A percentile compares a stretch with the other conserved stretches of the same genome.
Evolutionary conservation across 2,797 vertebrate genomes (phyloP).

Genomic region (Poeciliopsis paucimaculata): DNA sequence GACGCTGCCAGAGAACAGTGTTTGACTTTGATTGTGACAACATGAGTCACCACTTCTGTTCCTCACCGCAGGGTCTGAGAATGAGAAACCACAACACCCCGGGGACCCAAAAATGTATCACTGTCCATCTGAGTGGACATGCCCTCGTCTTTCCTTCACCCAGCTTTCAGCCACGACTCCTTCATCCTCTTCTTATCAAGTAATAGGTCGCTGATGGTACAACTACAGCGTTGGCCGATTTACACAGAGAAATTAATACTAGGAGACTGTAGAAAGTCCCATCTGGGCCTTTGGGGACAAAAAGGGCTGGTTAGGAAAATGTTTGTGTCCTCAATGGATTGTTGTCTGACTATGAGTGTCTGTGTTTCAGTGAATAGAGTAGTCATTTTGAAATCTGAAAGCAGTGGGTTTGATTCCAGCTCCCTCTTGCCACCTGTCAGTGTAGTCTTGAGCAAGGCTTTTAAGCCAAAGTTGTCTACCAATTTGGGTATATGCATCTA

Average conservation of each 20-base stretch:
- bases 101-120: conserved; percentile 37
- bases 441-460: not conserved
- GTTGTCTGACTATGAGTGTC: not conserved
- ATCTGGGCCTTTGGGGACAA: not conserved
- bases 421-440: not conserved
- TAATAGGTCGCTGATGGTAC: conserved; percentile 16
- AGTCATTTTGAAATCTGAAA: not conserved
- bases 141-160: conserved; percentile 30
- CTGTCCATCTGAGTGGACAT: conserved; percentile 29
- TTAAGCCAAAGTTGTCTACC: not conserved
- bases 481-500: no score
- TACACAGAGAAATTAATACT: not conserved
- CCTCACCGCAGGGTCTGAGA: conserved; percentile 38
- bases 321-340: not conserved
- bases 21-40: conserved; percentile 58
- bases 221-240: conserved; percentile 5
- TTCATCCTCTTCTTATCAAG: conserved; percentile 18
- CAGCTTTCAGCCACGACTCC: conserved; percentile 26
- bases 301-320: not conserved
- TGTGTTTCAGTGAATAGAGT: not conserved
- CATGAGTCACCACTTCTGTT: conserved; percentile 44
- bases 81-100: conserved; percentile 36
- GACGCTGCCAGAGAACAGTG: conserved; percentile 46
- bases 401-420: not conserved
- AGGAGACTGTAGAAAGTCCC: not conserved